Evolutionary conservation across 1,140 invertebrate genomes (phyloP).

Genomic region (Brachionus paranguensis): DNA sequence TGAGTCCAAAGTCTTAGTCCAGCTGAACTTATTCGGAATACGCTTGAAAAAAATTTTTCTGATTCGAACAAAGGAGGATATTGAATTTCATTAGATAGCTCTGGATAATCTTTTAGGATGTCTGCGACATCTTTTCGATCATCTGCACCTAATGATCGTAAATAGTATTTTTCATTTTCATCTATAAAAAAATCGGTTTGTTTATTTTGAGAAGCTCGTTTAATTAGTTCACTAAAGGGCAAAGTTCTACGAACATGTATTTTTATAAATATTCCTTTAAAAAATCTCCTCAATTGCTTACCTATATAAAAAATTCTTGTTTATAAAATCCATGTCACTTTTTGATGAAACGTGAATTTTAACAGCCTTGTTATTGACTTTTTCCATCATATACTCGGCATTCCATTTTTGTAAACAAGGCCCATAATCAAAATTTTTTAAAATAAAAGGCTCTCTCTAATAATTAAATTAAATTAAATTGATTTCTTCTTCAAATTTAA

Average conservation of each 20-base stretch:
- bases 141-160: slow-evolving; percentile 59
- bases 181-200: slow-evolving; percentile 53
- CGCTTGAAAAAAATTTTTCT: slow-evolving; percentile 60
- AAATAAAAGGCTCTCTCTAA: slow-evolving; percentile 54
- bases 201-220: slow-evolving; percentile 49
- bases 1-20: slow-evolving; percentile 62
- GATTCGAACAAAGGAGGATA: slow-evolving; percentile 56
- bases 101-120: slow-evolving; percentile 55
- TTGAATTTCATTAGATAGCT: slow-evolving; percentile 56
- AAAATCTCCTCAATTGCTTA: slow-evolving; percentile 41
- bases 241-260: slow-evolving; percentile 50
- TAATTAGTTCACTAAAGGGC: slow-evolving; percentile 56
- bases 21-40: slow-evolving; percentile 60
- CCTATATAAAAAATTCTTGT: slow-evolving; percentile 62
- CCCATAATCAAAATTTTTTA: slow-evolving; percentile 59
- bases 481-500: neutral
- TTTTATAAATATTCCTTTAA: neutral
- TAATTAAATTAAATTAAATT: neutral
- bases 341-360: slow-evolving; percentile 59
- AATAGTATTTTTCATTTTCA: slow-evolving; percentile 59
- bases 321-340: slow-evolving; percentile 59
- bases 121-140: slow-evolving; percentile 60
- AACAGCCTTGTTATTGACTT: slow-evolving; percentile 52
- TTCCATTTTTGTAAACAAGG: slow-evolving; percentile 58
- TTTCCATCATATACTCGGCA: slow-evolving; percentile 55